A percentile compares a stretch with the other conserved stretches of the same genome.
These are phyloP conservation scores for Melanerpes aurifrons DNA, from an alignment of 2,113 vertebrate genomes.

Conservation along the genomic window DNA sequence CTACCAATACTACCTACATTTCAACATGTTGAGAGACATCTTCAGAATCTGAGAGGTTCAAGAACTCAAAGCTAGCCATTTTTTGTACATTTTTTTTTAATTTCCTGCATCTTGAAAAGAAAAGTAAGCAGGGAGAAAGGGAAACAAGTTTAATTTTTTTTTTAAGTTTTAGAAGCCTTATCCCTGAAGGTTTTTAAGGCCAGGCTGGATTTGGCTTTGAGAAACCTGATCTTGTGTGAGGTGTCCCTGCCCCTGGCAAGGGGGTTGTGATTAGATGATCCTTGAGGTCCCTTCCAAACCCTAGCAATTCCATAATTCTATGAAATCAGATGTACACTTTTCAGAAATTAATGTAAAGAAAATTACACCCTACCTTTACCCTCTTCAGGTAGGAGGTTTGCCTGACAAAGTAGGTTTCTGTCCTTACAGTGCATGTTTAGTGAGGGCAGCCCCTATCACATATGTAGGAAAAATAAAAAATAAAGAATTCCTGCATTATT, in stretches of 20 bases:
- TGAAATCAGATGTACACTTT: neutral
- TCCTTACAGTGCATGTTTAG: neutral
- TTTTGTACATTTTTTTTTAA: neutral
- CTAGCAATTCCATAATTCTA: no score
- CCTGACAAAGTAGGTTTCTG: neutral
- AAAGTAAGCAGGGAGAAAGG: neutral
- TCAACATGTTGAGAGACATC: neutral
- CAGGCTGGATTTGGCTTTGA: no score
- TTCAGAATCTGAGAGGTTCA: neutral
- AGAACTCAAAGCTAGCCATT: neutral
- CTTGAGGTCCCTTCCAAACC: no score
- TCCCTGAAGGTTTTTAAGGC: no score
- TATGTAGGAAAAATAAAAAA: neutral
- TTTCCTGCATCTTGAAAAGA: neutral
- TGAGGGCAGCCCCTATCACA: neutral
- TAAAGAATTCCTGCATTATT: neutral
- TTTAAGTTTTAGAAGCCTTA: no score
- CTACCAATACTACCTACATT: neutral
- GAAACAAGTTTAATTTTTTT: neutral
- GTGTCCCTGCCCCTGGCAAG: no score
- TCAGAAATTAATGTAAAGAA: neutral
- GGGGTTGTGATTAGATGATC: no score
- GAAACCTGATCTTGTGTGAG: no score
- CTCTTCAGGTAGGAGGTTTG: neutral
- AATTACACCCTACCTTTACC: neutral